Conservation (phyloP, 2,888 invertebrate species). For the Argyresthia goedartella region DNA sequence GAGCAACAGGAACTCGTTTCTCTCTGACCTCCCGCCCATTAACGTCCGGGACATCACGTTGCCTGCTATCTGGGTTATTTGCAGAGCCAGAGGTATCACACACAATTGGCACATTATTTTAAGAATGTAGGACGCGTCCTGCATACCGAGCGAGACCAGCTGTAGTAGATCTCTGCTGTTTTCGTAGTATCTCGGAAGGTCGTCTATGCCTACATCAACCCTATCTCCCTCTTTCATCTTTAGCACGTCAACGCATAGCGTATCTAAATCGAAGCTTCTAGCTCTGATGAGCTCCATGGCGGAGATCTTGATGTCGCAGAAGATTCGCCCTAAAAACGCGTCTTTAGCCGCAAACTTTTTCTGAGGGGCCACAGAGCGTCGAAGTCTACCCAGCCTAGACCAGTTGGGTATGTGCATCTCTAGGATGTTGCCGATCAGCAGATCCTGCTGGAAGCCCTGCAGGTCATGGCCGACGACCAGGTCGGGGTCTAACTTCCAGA, state of each 20-base stretch:
- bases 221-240: slow-evolving; percentile 81
- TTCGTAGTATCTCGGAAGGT: slow-evolving; percentile 77
- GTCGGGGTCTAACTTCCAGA: slow-evolving; percentile 93
- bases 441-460: slow-evolving; percentile 88
- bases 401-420: slow-evolving; percentile 85
- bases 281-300: slow-evolving; percentile 94
- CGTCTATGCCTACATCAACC: slow-evolving; percentile 78
- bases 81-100: slow-evolving; percentile 92
- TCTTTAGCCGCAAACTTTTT: slow-evolving; percentile 67
- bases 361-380: slow-evolving; percentile 74
- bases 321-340: slow-evolving; percentile 82
- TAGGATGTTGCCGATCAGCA: slow-evolving; percentile 88
- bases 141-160: slow-evolving; percentile 85
- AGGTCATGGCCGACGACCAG: slow-evolving; percentile 95
- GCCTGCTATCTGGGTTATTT: slow-evolving; percentile 97
- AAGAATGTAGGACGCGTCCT: slow-evolving; percentile 86
- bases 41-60: slow-evolving; percentile 94
- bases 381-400: slow-evolving; percentile 91
- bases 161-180: slow-evolving; percentile 76
- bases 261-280: slow-evolving; percentile 91
- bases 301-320: slow-evolving; percentile 92
- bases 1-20: slow-evolving; percentile 95
- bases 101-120: slow-evolving; percentile 92
- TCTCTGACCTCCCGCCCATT: slow-evolving; percentile 93
- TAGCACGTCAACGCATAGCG: slow-evolving; percentile 80